Conservation (phyloP, 2,797 vertebrate genomes). For the Eulemur albifrons region DNA sequence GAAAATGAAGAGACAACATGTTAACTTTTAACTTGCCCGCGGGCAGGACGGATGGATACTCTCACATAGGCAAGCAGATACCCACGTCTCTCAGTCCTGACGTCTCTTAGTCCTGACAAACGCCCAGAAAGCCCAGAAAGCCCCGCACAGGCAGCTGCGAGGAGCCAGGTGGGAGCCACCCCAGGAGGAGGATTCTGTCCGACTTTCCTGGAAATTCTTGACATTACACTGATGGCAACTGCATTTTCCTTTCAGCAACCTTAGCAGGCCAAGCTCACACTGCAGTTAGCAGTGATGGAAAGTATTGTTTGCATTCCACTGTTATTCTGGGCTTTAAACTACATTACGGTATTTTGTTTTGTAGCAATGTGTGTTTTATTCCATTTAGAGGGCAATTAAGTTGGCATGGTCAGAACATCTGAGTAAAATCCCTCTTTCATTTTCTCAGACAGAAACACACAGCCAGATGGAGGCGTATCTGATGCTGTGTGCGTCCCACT, state of each 20-base stretch:
- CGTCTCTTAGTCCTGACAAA: not conserved
- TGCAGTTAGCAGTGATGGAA: not conserved
- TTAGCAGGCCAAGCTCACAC: not conserved
- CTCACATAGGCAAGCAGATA: not conserved
- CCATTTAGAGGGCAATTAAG: not conserved
- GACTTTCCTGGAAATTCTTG: not conserved
- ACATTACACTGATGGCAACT: not conserved
- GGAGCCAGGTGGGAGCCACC: not conserved
- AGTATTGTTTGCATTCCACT: not conserved
- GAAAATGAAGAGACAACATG: not conserved
- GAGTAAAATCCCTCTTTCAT: not conserved
- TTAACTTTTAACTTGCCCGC: not conserved
- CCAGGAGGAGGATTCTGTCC: rapidly evolving
- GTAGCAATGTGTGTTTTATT: not conserved
- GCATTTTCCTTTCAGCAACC: not conserved
- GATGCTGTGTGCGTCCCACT: not conserved
- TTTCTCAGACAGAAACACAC: not conserved
- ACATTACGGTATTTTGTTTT: not conserved
- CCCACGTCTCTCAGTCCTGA: not conserved
- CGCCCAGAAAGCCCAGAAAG: not conserved
- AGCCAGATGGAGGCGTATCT: not conserved
- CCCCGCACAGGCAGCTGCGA: not conserved
- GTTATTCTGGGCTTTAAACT: not conserved
- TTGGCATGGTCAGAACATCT: not conserved
- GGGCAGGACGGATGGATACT: not conserved